Conservation (phyloP, 2,888 invertebrate genomes). For the Noctua janthe region DNA sequence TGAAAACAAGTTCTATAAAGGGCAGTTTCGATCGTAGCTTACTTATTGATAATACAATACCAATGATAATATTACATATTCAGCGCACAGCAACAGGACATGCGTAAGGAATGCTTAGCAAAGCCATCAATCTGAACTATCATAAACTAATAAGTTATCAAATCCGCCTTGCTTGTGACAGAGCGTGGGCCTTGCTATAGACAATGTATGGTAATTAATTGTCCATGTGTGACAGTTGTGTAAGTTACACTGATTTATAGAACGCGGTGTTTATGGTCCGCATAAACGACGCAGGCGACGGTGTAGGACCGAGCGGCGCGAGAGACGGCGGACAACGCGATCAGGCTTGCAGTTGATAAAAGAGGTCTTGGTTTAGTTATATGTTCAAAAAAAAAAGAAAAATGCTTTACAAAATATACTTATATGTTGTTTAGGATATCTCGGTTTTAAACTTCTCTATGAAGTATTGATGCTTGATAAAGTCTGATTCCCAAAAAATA, state of each 20-base stretch:
- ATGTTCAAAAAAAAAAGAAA: background rate
- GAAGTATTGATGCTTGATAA: background rate
- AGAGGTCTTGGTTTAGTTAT: background rate
- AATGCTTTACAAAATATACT: background rate
- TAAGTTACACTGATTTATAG: constrained; percentile 62
- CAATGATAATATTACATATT: background rate
- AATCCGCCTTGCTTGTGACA: constrained; percentile 2
- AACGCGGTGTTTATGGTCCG: constrained; percentile 47
- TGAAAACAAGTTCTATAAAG: background rate
- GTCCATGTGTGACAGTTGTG: constrained; percentile 53
- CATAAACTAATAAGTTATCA: constrained; percentile 19
- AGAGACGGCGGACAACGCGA: constrained; percentile 42
- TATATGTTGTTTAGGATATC: background rate
- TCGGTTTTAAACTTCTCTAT: background rate
- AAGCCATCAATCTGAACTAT: constrained; percentile 11
- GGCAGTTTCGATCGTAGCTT: background rate
- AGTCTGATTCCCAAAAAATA: background rate
- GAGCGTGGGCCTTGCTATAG: constrained; percentile 46
- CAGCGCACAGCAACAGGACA: background rate
- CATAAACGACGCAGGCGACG: constrained; percentile 58
- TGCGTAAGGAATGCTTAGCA: constrained; percentile 3
- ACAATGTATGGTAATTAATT: constrained; percentile 56
- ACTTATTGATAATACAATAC: background rate
- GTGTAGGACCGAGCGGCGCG: constrained; percentile 19
- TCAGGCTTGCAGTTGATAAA: constrained; percentile 41